A percentile compares a stretch with the other conserved stretches of the same genome.
Evolutionary conservation across 2,113 vertebrate species (phyloP).

Genomic region (Elanoides forficatus): DNA sequence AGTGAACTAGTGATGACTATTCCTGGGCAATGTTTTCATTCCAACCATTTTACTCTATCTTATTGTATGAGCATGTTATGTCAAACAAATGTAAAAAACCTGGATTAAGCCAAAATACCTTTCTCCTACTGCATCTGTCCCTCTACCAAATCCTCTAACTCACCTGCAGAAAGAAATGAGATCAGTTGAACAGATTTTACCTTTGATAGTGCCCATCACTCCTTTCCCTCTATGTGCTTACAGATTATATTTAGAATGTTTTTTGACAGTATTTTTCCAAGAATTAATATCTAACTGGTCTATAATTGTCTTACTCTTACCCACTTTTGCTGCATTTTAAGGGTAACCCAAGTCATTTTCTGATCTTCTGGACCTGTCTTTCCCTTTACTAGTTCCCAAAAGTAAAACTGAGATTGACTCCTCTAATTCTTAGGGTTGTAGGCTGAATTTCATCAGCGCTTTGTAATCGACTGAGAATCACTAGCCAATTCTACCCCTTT

Average conservation of each 20-base stretch:
- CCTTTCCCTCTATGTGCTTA: not conserved
- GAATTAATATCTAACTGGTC: not conserved
- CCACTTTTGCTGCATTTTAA: not conserved
- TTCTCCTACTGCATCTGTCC: not conserved
- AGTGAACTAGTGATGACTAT: not conserved
- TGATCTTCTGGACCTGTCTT: not conserved
- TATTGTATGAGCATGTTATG: not conserved
- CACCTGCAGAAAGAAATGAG: not conserved
- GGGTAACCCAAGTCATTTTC: not conserved
- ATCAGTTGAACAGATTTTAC: not conserved
- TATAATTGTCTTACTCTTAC: not conserved
- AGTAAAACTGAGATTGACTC: not conserved
- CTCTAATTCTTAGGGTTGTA: not conserved
- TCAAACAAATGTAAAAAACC: not conserved
- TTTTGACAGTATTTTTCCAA: not conserved
- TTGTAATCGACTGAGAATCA: not conserved
- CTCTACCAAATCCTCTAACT: not conserved
- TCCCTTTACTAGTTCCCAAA: not conserved
- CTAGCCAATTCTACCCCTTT: not conserved
- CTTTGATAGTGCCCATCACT: not conserved
- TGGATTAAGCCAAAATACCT: not conserved
- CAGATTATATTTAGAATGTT: not conserved
- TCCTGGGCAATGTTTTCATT: not conserved
- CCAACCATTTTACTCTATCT: not conserved
- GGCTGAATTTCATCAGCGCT: not conserved